These are phyloP conservation scores for Saxidomus purpurata DNA, from an alignment of 1,140 invertebrate genomes.

Conservation along the genomic window DNA sequence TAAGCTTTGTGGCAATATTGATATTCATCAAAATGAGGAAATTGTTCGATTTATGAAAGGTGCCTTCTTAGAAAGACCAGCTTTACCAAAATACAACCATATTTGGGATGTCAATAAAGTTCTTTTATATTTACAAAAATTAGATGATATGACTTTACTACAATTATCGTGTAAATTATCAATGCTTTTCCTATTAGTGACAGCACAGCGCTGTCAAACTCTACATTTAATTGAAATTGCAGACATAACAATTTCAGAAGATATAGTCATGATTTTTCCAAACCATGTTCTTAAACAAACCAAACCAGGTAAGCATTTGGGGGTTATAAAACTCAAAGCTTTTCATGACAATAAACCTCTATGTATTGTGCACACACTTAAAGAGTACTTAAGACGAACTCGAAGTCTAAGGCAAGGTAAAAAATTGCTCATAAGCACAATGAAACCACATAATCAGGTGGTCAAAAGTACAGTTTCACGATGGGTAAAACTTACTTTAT, in stretches of 20 bases:
- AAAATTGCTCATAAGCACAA: constrained; percentile 37
- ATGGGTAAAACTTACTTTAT: constrained; percentile 53
- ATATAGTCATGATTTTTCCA: constrained; percentile 13
- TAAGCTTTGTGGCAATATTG: constrained; percentile 2
- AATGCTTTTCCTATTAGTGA: constrained; percentile 30
- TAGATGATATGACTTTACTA: constrained; percentile 41
- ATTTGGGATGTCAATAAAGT: constrained; percentile 57
- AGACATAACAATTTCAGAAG: constrained; percentile 9
- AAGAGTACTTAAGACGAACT: constrained; percentile 48
- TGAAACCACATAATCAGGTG: constrained; percentile 49
- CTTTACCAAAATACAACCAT: constrained; percentile 40
- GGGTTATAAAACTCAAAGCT: background rate
- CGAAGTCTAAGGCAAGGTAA: background rate
- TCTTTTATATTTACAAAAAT: constrained; percentile 17
- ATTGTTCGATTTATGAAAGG: constrained; percentile 58
- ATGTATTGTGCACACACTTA: constrained; percentile 40
- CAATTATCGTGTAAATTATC: constrained; percentile 29
- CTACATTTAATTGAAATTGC: constrained; percentile 61
- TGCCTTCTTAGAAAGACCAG: constrained; percentile 31
- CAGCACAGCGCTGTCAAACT: constrained; percentile 50
- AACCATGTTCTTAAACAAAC: constrained; percentile 43
- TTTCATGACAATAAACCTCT: background rate
- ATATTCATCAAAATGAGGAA: constrained; percentile 41
- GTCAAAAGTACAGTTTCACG: constrained; percentile 25
- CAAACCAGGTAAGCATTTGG: constrained; percentile 29